A percentile compares a stretch with the other conserved stretches of the same genome.
phyloP scores from a whole-genome alignment of 2,888 invertebrate species.

The Pachycephus smyrnensis region DNA sequence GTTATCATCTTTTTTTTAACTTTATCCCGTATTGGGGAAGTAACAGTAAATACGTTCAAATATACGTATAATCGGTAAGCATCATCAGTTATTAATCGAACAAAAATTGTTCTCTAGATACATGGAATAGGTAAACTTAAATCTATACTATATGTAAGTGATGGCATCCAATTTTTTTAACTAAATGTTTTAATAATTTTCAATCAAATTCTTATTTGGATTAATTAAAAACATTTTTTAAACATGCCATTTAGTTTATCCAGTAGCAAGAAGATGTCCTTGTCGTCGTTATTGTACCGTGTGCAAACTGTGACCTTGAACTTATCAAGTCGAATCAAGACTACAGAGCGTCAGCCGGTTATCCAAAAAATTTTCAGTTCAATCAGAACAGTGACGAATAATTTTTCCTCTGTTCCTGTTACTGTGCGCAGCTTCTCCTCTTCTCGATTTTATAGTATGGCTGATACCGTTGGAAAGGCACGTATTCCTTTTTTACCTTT shows the following conservation, averaged over 20 bases:
- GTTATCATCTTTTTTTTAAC: not conserved
- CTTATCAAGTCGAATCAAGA: not conserved
- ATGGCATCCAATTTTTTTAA: not conserved
- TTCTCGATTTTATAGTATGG: slow-evolving; percentile 34
- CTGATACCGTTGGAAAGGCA: slow-evolving; percentile 53
- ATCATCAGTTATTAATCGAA: not conserved
- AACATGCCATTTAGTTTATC: not conserved
- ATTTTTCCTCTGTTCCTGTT: not conserved
- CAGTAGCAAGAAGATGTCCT: not conserved
- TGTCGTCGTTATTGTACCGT: not conserved
- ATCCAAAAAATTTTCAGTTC: not conserved
- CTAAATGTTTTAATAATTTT: not conserved
- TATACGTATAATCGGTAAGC: not conserved
- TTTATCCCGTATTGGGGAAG: not conserved
- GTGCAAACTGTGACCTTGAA: not conserved
- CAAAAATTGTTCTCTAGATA: not conserved
- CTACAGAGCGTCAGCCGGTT: not conserved
- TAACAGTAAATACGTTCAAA: not conserved
- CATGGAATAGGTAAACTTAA: not conserved
- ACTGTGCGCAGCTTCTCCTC: not conserved
- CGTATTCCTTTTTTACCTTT: slow-evolving; percentile 8
- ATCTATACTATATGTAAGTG: not conserved
- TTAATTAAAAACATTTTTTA: not conserved
- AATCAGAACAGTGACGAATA: not conserved
- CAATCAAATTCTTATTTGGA: not conserved